Evolutionary conservation across 2,113 vertebrate genomes (phyloP).

Genomic region (Synchiropus splendidus): DNA sequence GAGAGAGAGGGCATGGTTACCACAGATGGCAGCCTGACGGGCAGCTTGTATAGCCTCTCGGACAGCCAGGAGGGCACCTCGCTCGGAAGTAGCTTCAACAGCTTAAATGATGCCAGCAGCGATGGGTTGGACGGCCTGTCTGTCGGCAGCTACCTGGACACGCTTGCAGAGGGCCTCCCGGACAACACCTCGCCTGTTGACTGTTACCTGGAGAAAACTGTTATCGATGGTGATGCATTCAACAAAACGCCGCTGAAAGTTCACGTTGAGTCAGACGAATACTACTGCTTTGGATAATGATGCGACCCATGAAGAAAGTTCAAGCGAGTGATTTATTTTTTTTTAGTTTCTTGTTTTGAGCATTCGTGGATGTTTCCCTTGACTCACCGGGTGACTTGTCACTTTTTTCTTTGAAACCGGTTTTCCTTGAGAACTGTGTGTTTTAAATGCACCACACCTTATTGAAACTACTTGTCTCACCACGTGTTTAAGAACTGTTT

Average conservation of each 20-base stretch:
- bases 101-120: slow-evolving; percentile 75
- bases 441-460: slow-evolving; percentile 3
- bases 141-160: slow-evolving; percentile 93
- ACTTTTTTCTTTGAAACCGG: slow-evolving; percentile 11
- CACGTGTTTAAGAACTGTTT: slow-evolving; percentile 7
- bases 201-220: slow-evolving; percentile 71
- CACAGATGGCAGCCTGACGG: slow-evolving; percentile 82
- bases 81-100: slow-evolving; percentile 74
- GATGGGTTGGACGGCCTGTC: slow-evolving; percentile 87
- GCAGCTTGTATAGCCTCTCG: slow-evolving; percentile 85
- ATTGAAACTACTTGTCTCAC: slow-evolving; percentile 7
- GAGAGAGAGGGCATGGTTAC: slow-evolving; percentile 80
- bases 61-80: slow-evolving; percentile 83
- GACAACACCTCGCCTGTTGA: slow-evolving; percentile 78
- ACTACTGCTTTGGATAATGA: slow-evolving; percentile 85
- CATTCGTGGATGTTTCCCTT: not conserved
- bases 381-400: slow-evolving; percentile 3
- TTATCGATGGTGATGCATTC: slow-evolving; percentile 65
- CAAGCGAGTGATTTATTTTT: not conserved
- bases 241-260: slow-evolving; percentile 65
- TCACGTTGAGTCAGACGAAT: slow-evolving; percentile 80
- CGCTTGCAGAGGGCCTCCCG: slow-evolving; percentile 79
- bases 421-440: slow-evolving; percentile 1
- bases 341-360: too few species aligned
- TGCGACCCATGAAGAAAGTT: slow-evolving; percentile 6